A percentile compares a stretch with the other conserved stretches of the same genome.
Evolutionary conservation across 2,113 vertebrate species (phyloP).

Genomic region (Gorsachius goisagi): DNA sequence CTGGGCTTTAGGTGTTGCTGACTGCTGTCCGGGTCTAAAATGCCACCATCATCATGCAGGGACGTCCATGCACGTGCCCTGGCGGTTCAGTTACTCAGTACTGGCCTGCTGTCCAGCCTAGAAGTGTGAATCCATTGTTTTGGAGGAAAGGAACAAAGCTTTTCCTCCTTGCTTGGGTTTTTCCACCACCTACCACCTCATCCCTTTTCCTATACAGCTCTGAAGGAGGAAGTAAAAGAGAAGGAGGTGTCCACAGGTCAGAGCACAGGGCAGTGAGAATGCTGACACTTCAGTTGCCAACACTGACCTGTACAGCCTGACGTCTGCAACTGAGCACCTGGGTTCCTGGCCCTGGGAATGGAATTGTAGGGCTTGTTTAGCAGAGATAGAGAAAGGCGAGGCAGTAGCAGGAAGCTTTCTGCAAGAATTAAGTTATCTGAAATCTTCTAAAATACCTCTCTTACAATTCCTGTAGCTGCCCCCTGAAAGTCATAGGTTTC

Average conservation of each 20-base stretch:
- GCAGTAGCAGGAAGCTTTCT: not conserved
- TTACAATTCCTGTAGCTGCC: not conserved
- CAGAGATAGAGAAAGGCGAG: not conserved
- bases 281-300: not conserved
- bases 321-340: not conserved
- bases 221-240: not conserved
- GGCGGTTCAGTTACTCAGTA: not conserved
- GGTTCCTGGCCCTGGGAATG: not conserved
- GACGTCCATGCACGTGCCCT: not conserved
- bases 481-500: not conserved
- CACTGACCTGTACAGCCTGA: not conserved
- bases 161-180: not conserved
- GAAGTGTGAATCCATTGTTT: not conserved
- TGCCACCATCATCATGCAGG: not conserved
- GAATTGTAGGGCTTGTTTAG: not conserved
- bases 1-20: not conserved
- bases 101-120: too few species aligned
- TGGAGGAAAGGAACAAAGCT: not conserved
- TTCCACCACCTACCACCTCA: not conserved
- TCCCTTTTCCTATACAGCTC: not conserved
- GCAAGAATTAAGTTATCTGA: not conserved
- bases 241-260: too few species aligned
- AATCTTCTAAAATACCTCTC: not conserved
- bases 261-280: not conserved
- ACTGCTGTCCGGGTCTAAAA: not conserved